Evolutionary conservation across 2,888 invertebrate species (phyloP), one percentile per base, ranked within the genome.

Genomic region (Osmoderma eremita): DNA sequence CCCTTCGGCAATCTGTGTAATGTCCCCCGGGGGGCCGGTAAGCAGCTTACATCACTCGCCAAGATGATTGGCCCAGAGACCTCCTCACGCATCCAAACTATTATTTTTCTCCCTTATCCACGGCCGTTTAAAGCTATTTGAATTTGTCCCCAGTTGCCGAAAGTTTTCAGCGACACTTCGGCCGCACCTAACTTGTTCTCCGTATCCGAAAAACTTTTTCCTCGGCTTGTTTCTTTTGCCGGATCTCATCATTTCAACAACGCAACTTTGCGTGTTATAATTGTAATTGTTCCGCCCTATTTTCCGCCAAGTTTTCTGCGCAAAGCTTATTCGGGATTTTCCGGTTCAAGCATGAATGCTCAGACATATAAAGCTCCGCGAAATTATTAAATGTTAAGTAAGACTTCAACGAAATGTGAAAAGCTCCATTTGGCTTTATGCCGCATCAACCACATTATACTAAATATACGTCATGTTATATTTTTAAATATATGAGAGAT

Each of bases 1-100:
- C 73, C 73, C 74, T 73, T 71, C 75, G 74, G 78, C 80, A 80
- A 80, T 80, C 80, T 80, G 79, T 79, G 77, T 80, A 79, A 80
- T 78, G 78, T 78, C 74, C 78, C 80, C 80, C 79, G 70, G 69
- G 70, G 78, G 79, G 74, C 77, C 77, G 76, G 76, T 79, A 79
- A 79, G 79, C 78, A 77, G 78, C 79, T 80, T 79, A 79, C 76
- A 74, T 75, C 22, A 74, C 73, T 72, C 75, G 75, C 75, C 76
- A 73, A 76, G 78, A 78, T 78, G 78, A 78, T 79, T 79, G 78
- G 75, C 73, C 75, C 73, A 76, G 75, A 77, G 76, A 77, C 76
- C 69, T 69, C 75, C 76, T 69, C 71, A 71, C 74, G 73, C 73
- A 73, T 71, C 73, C 70, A 72, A 74, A 74, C 76, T 74, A 74